Evolutionary conservation across 2,113 vertebrate genomes (phyloP).

Genomic region (Alethe castanea): DNA sequence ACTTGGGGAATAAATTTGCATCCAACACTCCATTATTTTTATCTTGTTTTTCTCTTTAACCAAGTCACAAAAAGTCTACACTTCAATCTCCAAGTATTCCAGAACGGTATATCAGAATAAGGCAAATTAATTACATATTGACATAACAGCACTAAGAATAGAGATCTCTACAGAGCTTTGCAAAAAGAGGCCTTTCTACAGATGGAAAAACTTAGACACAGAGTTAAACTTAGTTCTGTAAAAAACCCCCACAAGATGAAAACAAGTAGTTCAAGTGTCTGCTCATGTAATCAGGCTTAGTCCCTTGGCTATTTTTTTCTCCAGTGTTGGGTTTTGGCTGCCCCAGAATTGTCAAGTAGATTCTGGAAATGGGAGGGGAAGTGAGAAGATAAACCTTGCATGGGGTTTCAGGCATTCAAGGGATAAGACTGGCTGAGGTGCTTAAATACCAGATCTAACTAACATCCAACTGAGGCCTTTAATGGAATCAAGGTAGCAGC

Average conservation of each 20-base stretch:
- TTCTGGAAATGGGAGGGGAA: neutral
- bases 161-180: neutral
- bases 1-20: conserved; percentile 31
- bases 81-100: conserved; percentile 18
- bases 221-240: conserved; percentile 18
- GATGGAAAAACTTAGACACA: conserved; percentile 42
- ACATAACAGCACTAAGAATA: conserved; percentile 32
- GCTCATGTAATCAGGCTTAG: neutral
- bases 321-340: neutral
- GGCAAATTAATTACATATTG: conserved; percentile 24
- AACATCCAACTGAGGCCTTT: neutral
- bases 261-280: conserved; percentile 18
- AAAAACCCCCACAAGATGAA: neutral
- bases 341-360: neutral
- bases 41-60: conserved; percentile 53
- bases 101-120: neutral
- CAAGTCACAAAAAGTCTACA: conserved; percentile 10
- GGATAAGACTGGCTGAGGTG: neutral
- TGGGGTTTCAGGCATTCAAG: neutral
- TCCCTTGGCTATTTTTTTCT: neutral
- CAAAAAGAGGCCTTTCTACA: conserved; percentile 26
- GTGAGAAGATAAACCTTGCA: neutral
- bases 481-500: neutral
- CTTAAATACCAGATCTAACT: neutral
- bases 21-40: conserved; percentile 37